Evolutionary conservation across 2,113 vertebrate species (phyloP), one percentile per base, ranked within the genome.

Genomic region (Pomatostomus ruficeps): DNA sequence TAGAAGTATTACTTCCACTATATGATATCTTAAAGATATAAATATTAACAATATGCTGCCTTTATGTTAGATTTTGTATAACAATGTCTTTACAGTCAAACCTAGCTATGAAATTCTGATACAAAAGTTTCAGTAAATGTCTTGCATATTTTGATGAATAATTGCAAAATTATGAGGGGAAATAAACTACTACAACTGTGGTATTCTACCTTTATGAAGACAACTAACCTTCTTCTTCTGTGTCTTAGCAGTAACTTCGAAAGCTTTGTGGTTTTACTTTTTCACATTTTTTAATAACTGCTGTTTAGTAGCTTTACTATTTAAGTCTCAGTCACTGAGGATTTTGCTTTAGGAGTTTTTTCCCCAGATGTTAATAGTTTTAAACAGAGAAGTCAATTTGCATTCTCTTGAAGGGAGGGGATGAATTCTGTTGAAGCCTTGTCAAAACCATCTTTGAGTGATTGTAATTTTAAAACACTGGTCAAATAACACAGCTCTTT

Each of bases 1-100:
- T 77, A 88, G 85, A 96, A 97, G 96, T 98, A 96, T 72, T 97
- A 96, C 97, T 96, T 96, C 83, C 42, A 63, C 58, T 94, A 67
- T 94, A 92, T 73, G 65, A 70, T 97, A 95, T 81, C 96, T 95
- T 95, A 89, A 93, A 95, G 85, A 80, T 28, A 81, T 91, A 96
- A 96, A 96, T 97, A 97, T 96, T 75, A 85, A 42, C 83, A 93
- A 65, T 96, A 85, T 80, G 88, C 28, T 95, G 52, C 57, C 68
- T 97, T 96, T 93, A 68, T 91, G 35, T 90, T 97, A 95, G 46
- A 85, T 12, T 95, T 95, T 61, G 8, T 85, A 36, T 97, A 95
- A 65, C 3, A 4, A 58, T 67, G 61, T 63, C 95, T 96, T 96
- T 93, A 71, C 42, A 95, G 68, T 91, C 85, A 86, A 93, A 86